Percentiles rank a stretch among this genome's conserved stretches.
Conservation (phyloP, 2,888 invertebrate species). For the Coremacera marginata region DNA sequence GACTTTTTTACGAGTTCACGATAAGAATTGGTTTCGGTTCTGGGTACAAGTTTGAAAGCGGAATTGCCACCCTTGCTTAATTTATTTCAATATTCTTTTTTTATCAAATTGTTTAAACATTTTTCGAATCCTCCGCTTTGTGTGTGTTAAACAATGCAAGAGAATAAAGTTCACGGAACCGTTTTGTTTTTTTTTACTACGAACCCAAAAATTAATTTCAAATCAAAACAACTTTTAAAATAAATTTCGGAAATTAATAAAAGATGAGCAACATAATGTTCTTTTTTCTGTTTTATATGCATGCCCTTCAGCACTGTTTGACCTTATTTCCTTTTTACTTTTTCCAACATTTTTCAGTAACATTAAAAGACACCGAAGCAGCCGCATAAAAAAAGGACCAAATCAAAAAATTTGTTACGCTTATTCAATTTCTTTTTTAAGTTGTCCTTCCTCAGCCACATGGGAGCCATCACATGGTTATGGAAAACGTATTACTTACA, state of each 20-base stretch:
- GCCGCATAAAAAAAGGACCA: slow-evolving; percentile 16
- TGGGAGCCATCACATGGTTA: slow-evolving; percentile 11
- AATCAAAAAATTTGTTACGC: slow-evolving; percentile 40
- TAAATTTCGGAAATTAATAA: slow-evolving; percentile 58
- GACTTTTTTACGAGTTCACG: no score
- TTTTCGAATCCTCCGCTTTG: neutral
- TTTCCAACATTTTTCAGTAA: neutral
- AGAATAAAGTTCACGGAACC: no score
- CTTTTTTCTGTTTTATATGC: slow-evolving; percentile 37
- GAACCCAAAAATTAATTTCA: slow-evolving; percentile 6
- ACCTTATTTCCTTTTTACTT: slow-evolving; percentile 16
- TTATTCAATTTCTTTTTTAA: slow-evolving; percentile 31
- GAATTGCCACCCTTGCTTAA: no score
- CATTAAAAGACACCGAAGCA: slow-evolving; percentile 14
- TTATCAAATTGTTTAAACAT: neutral
- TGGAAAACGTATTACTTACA: slow-evolving; percentile 37
- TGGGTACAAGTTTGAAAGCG: no score
- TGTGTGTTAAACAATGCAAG: no score
- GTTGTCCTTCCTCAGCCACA: slow-evolving; percentile 34
- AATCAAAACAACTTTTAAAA: slow-evolving; percentile 21
- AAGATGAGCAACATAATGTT: slow-evolving; percentile 62
- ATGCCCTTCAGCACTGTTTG: slow-evolving; percentile 45
- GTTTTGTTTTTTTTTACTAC: neutral
- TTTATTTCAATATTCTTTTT: neutral
- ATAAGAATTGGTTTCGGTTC: no score